These are phyloP conservation scores for Tetrax tetrax DNA, from an alignment of 2,113 vertebrate genomes.

Conservation along the genomic window DNA sequence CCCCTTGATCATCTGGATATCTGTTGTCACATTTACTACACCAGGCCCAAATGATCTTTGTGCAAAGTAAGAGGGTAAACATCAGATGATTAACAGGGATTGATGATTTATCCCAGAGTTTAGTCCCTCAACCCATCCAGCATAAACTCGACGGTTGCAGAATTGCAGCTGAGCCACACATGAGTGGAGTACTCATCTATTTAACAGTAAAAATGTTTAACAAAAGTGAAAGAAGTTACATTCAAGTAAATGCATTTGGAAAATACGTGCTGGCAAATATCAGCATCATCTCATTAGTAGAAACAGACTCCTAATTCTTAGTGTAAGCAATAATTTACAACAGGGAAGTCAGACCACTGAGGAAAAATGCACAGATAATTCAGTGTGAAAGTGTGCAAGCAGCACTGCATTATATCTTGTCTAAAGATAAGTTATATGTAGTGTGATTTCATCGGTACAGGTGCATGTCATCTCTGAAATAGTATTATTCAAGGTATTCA, in stretches of 20 bases:
- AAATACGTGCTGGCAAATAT: not conserved
- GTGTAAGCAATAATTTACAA: not conserved
- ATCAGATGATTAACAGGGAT: not conserved
- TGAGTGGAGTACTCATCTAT: not conserved
- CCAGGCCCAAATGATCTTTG: not conserved
- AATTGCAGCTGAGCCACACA: not conserved
- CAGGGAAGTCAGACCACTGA: not conserved
- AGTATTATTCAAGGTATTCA: slow-evolving; percentile 28
- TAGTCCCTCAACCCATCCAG: not conserved
- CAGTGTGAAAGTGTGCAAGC: slow-evolving; percentile 17
- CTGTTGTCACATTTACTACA: not conserved
- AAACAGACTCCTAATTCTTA: not conserved
- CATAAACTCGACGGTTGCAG: not conserved
- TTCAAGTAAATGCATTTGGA: not conserved
- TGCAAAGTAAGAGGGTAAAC: not conserved
- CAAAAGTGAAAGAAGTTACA: not conserved
- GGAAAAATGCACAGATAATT: slow-evolving; percentile 5
- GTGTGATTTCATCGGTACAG: slow-evolving; percentile 16
- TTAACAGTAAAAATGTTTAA: not conserved
- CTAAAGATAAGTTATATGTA: slow-evolving; percentile 32
- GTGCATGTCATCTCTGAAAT: slow-evolving; percentile 44
- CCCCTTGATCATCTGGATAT: not conserved
- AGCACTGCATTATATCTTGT: not conserved
- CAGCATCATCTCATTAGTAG: not conserved
- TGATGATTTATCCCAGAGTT: not conserved